phyloP scores from a whole-genome alignment of 1,140 invertebrate genomes.

The Zaprionus gabonicus region DNA sequence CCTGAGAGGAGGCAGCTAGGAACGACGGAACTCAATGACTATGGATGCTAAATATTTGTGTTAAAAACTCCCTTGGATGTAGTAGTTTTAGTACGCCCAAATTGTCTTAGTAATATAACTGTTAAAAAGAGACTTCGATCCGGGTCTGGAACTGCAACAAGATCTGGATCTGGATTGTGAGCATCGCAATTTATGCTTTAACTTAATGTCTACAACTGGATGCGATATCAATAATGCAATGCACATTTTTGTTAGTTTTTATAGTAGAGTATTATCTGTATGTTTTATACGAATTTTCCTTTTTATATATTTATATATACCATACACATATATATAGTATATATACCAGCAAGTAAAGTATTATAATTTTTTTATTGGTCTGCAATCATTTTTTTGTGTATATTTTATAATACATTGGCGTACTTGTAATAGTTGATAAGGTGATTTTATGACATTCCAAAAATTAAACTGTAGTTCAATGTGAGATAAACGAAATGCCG shows the following conservation, averaged over 20 bases:
- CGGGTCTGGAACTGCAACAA: conserved; percentile 22
- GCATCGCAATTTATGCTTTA: conserved; percentile 53
- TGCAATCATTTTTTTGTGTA: conserved; percentile 53
- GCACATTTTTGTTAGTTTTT: conserved; percentile 54
- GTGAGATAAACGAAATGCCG: conserved; percentile 45
- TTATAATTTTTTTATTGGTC: conserved; percentile 52
- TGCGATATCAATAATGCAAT: conserved; percentile 34
- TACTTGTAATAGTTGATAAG: conserved; percentile 58
- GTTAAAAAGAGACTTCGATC: conserved; percentile 31
- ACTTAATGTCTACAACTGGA: conserved; percentile 33
- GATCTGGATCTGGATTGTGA: conserved; percentile 37
- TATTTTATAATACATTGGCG: conserved; percentile 44
- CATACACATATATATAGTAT: not conserved
- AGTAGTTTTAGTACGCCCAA: conserved; percentile 54
- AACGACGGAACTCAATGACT: conserved; percentile 60
- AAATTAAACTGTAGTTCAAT: conserved; percentile 69
- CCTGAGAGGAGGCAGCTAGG: conserved; percentile 23
- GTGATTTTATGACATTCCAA: conserved; percentile 79
- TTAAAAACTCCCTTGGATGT: conserved; percentile 73
- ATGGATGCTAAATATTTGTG: conserved; percentile 79
- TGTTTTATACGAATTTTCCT: conserved; percentile 49
- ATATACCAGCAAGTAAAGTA: conserved; percentile 35
- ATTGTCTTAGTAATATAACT: conserved; percentile 63
- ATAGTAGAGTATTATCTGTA: conserved; percentile 51
- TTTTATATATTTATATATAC: conserved; percentile 38